Evolutionary conservation across 2,113 vertebrate species (phyloP), one percentile per base, ranked within the genome.

Genomic region (Motacilla tschutschensis): DNA sequence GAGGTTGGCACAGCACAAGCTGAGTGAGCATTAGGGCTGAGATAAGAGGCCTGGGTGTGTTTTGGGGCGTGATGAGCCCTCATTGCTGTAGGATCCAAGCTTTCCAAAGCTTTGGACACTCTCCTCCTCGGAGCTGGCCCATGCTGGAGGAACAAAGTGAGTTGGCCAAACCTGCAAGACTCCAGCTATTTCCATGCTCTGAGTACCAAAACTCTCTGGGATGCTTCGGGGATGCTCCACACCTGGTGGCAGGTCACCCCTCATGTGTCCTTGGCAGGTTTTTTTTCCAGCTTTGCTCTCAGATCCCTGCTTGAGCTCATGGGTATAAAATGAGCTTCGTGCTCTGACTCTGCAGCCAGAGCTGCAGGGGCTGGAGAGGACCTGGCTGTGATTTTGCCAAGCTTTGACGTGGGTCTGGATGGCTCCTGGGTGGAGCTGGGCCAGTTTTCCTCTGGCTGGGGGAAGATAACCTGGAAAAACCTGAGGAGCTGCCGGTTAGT

Each of bases 311-410:
- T 9, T 46, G 36, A 67, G 54, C 38, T 74, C 35, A 9, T 5
- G 13, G 44, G 0, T 19, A 2, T 3, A 15, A 62, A 47, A 63
- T 16, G 48, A 36, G 7, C 28, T 72, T 18, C 0, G 0, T 57
- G 53, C n/a, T 65, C 59, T 19, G 35, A 21, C 62, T 21, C 60
- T 80, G 59, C 33, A 33, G 33, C 40, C 54, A 41, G n/a, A 50
- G 26, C 40, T 62, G 35, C 46, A 55, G 55, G 46, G 79, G 50
- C 33, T 25, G 38, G 6, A 19, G 7, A 31, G 78, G 40, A 17
- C 36, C 25, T 48, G 4, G 7, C 48, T 53, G 67, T 8, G 55
- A 9, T 57, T 51, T 58, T 36, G 55, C 33, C 31, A 33, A 18
- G n/a, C 13, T 78, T 57, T 72, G 73, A 31, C 0, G 0, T 18